Base-by-base conservation (phyloP, 2,888 invertebrate genomes). In the Athalia cordata region DNA sequence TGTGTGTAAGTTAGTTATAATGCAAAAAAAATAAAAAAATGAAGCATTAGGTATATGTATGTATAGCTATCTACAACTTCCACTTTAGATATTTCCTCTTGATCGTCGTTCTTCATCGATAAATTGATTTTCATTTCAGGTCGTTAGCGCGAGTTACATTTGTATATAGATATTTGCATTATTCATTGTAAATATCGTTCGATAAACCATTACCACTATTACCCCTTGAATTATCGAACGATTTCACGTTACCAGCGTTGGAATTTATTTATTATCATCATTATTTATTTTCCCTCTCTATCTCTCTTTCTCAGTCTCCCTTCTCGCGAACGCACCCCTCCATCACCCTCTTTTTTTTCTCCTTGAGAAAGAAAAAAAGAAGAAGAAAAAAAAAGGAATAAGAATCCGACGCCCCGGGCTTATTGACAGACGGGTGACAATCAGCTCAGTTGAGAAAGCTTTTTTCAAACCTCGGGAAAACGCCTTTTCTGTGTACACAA, bases 321-420 rank as follows among this genome's bases (percentile, higher is more conserved):
- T 78, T 79, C 77, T 72, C 77, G 43, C 76, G 9, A 62, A 57
- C 76, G 75, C 65, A 76, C 80, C 80, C 81, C 79, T 81, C 80
- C 47, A 0, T 29, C 29, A 2, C 29, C 29, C 29, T 29, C 29
- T 29, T 29, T 29, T 29, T 29, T 29, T 29, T 29, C 29, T n/a
- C 62, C 59, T 43, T 49, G n/a, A 55, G 4, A 7, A 47, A 5
- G 29, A 50, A 13, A 57, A 67, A 49, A 29, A n/a, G 77, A 67
- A 67, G 67, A 13, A 83, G 80, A 72, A 80, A 79, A 64, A 79
- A 79, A 80, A 80, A 78, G 78, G 79, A 67, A 55, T 49, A 78
- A 66, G 15, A 65, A 62, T 79, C 64, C 75, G 80, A 80, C 77
- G 78, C 74, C 67, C 80, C 67, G 74, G 77, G 67, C 79, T 83